A percentile compares a stretch with the other conserved stretches of the same genome.
Evolutionary conservation across 2,113 vertebrate genomes (phyloP).

Genomic region (Gnathonemus echidnorhynchus): DNA sequence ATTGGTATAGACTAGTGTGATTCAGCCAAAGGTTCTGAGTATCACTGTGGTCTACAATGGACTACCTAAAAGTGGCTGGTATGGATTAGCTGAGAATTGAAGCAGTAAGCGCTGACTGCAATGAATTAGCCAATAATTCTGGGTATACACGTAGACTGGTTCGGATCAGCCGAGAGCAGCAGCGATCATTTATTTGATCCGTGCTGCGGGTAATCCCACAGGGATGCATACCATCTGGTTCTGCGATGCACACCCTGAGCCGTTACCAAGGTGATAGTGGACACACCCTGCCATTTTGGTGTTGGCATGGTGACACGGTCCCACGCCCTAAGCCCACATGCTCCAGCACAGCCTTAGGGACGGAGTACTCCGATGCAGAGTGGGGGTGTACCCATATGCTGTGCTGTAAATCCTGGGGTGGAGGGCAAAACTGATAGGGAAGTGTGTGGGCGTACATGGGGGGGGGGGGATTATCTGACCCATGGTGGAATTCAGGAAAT

Average conservation of each 20-base stretch:
- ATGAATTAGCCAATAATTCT: background rate
- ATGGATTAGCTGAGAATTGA: background rate
- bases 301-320: conserved; percentile 17
- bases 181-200: background rate
- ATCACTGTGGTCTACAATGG: background rate
- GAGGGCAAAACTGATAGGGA: conserved; percentile 21
- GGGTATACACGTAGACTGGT: background rate
- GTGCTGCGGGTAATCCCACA: background rate
- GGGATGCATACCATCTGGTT: background rate
- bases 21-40: background rate
- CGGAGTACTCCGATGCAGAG: conserved; percentile 15
- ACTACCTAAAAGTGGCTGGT: background rate
- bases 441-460: conserved; percentile 23
- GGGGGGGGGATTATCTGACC: conserved; percentile 44
- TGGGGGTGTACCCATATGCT: conserved; percentile 26
- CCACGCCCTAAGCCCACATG: background rate
- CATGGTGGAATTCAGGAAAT: conserved; percentile 47
- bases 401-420: conserved; percentile 24
- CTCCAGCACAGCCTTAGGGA: conserved; percentile 16
- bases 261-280: background rate
- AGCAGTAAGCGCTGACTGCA: background rate
- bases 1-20: background rate
- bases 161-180: background rate
- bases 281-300: background rate
- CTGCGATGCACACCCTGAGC: background rate